Percentiles rank a stretch among this genome's conserved stretches.
These are phyloP conservation scores for Porites divaricata DNA, from an alignment of 92 coral and sea anemone species.

Conservation along the genomic window DNA sequence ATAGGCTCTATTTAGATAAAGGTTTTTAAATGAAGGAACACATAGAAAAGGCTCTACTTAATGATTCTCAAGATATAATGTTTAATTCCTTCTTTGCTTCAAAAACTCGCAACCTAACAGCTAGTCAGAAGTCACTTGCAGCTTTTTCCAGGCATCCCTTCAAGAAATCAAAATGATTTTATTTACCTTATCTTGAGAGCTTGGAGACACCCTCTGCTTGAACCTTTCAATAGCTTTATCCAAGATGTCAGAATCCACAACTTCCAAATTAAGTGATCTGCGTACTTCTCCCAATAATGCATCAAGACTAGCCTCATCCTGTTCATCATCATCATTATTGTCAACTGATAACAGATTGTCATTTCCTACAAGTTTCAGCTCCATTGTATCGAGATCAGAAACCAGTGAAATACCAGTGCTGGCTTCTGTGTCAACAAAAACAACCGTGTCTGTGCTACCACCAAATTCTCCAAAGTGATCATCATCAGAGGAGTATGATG, in stretches of 20 bases:
- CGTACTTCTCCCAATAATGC: slow-evolving; percentile 71
- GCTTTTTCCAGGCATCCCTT: not conserved
- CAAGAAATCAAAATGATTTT: too few species aligned
- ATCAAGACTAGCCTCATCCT: slow-evolving; percentile 70
- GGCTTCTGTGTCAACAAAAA: slow-evolving; percentile 62
- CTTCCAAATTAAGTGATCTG: slow-evolving; percentile 72
- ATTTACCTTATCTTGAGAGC: slow-evolving; percentile 62
- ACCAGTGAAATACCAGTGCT: slow-evolving; percentile 28
- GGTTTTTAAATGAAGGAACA: too few species aligned
- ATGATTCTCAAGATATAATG: too few species aligned
- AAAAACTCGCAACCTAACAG: too few species aligned
- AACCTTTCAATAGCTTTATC: slow-evolving; percentile 94
- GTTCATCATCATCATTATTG: slow-evolving; percentile 11
- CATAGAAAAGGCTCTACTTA: too few species aligned
- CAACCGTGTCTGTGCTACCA: slow-evolving; percentile 78
- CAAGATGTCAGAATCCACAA: slow-evolving; percentile 76
- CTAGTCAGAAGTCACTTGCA: not conserved
- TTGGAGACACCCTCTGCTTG: slow-evolving; percentile 78
- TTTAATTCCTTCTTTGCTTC: too few species aligned
- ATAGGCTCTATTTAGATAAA: too few species aligned
- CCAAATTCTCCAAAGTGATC: slow-evolving; percentile 67
- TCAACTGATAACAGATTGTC: slow-evolving; percentile 6
- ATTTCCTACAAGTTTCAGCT: slow-evolving; percentile 20
- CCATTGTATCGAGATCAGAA: slow-evolving; percentile 30
- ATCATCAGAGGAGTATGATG: slow-evolving; percentile 77